These are phyloP conservation scores for Gryllus longicercus DNA, from an alignment of 2,888 invertebrate species.

Conservation along the genomic window DNA sequence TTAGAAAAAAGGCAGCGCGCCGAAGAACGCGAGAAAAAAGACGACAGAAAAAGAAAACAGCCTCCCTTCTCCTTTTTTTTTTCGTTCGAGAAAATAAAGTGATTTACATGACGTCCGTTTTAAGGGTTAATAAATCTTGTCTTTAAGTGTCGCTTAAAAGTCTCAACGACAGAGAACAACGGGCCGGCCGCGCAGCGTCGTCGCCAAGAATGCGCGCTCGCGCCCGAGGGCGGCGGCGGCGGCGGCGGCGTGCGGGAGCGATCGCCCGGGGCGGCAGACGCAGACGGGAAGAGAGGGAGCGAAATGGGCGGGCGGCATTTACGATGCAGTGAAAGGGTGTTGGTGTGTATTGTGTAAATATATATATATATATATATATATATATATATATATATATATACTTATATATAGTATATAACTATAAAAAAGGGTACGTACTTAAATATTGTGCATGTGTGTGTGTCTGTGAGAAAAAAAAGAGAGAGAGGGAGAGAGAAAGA, in stretches of 20 bases:
- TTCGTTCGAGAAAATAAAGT: neutral
- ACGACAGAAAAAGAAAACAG: neutral
- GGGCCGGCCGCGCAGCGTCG: neutral
- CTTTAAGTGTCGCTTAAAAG: slow-evolving; percentile 17
- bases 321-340: too few species aligned
- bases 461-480: too few species aligned
- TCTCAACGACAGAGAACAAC: slow-evolving; percentile 17
- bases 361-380: too few species aligned
- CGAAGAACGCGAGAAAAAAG: neutral
- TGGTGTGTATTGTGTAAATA: too few species aligned
- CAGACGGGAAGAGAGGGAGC: too few species aligned
- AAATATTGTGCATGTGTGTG: too few species aligned
- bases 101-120: slow-evolving; percentile 17
- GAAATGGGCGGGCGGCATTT: too few species aligned
- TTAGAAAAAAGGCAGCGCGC: neutral
- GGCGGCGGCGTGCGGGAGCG: neutral
- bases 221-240: neutral
- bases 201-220: slow-evolving; percentile 1
- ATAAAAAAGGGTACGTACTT: too few species aligned
- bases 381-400: too few species aligned
- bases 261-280: too few species aligned
- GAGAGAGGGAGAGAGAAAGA: too few species aligned
- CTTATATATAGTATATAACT: too few species aligned
- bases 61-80: neutral
- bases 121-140: slow-evolving; percentile 17